phyloP scores from a whole-genome alignment of 2,113 vertebrate species.

The Suricata suricatta region DNA sequence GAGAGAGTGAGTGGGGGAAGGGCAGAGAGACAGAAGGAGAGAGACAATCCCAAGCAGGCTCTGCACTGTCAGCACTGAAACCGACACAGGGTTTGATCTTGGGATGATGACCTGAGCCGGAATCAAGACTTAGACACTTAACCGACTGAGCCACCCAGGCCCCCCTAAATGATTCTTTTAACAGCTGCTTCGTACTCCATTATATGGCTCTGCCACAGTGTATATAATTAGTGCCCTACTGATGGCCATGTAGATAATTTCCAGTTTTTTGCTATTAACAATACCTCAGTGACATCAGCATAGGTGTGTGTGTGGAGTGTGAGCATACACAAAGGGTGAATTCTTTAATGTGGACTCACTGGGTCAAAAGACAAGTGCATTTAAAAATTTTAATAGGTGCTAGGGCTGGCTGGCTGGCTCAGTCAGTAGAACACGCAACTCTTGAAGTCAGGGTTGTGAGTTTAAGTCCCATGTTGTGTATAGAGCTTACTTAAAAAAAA shows the following conservation, averaged over 20 bases:
- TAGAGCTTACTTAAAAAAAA: not conserved
- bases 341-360: not conserved
- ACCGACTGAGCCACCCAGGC: too few species aligned
- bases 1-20: too few species aligned
- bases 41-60: too few species aligned
- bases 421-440: not conserved
- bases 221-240: not conserved
- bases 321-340: not conserved
- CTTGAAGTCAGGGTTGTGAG: not conserved
- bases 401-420: not conserved
- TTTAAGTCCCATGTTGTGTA: not conserved
- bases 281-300: not conserved
- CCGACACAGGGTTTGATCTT: too few species aligned
- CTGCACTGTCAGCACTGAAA: too few species aligned
- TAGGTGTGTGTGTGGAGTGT: not conserved
- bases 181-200: not conserved
- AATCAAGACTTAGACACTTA: too few species aligned
- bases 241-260: not conserved
- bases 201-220: not conserved
- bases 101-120: too few species aligned
- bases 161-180: not conserved
- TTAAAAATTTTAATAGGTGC: not conserved
- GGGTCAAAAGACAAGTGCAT: not conserved
- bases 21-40: too few species aligned
- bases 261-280: not conserved